These are phyloP conservation scores for Agrotis puta DNA, from an alignment of 2,888 invertebrate species.

Conservation along the genomic window DNA sequence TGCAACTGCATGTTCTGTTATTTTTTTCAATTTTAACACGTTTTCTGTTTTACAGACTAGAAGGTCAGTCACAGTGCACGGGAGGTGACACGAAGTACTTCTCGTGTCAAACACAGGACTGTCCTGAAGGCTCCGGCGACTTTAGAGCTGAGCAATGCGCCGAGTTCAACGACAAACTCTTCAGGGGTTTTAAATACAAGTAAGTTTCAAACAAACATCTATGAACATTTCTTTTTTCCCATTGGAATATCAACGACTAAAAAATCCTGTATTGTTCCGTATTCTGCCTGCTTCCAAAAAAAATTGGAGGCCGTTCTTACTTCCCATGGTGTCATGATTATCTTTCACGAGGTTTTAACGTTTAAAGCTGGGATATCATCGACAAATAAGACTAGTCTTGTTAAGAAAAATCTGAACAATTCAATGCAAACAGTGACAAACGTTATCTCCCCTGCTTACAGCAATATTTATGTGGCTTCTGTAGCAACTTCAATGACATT, in stretches of 20 bases:
- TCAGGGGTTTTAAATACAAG: constrained; percentile 96
- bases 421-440: neutral
- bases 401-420: neutral
- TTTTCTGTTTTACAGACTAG: constrained; percentile 85
- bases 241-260: too few relatives aligned
- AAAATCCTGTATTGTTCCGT: too few relatives aligned
- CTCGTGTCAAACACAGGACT: constrained; percentile 98
- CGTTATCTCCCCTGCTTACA: too few relatives aligned
- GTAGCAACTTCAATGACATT: neutral
- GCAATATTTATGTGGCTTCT: neutral
- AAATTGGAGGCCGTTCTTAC: too few relatives aligned
- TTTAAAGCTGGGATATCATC: neutral
- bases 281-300: too few relatives aligned
- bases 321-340: neutral
- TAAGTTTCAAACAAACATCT: neutral
- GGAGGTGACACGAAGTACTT: constrained; percentile 96
- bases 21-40: neutral
- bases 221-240: neutral
- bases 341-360: neutral
- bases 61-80: constrained; percentile 92
- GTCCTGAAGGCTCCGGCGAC: constrained; percentile 94
- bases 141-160: constrained; percentile 98
- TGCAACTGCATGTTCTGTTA: neutral
- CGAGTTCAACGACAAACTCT: constrained; percentile 94
- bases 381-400: neutral